Conservation (phyloP, 2,797 vertebrate genomes). For the Glossophaga mutica region DNA sequence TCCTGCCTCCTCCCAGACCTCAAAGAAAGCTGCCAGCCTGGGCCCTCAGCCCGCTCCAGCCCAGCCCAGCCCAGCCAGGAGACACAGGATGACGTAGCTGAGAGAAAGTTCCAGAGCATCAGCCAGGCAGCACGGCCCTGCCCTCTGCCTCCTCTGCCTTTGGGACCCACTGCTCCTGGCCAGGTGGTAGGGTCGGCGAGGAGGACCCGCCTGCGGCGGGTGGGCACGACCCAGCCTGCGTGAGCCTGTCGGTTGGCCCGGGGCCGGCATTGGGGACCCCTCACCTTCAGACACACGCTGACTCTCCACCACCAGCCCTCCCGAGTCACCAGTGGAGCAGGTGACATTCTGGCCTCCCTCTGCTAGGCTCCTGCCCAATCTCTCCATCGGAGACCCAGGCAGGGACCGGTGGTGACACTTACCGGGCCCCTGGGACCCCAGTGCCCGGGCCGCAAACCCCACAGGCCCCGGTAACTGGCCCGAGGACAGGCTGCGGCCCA, state of each 20-base stretch:
- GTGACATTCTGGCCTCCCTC: too few relatives aligned
- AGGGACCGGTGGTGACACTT: not conserved
- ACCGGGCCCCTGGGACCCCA: not conserved
- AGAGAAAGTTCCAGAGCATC: not conserved
- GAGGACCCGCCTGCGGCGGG: fast-evolving
- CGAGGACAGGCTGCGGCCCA: not conserved
- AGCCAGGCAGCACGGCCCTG: not conserved
- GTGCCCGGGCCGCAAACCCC: not conserved
- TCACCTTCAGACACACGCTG: fast-evolving
- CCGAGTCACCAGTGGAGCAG: not conserved
- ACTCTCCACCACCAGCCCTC: not conserved
- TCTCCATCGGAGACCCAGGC: not conserved
- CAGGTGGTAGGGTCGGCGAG: fast-evolving
- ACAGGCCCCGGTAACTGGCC: not conserved
- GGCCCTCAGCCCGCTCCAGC: not conserved
- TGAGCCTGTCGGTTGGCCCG: fast-evolving
- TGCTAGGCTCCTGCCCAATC: not conserved
- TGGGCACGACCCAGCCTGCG: fast-evolving
- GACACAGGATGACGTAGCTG: not conserved
- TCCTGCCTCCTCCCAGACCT: not conserved
- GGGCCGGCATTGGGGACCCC: fast-evolving
- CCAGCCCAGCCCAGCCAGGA: not conserved
- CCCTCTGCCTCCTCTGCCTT: not conserved
- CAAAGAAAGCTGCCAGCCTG: not conserved
- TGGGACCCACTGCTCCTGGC: not conserved